phyloP scores from a whole-genome alignment of 2,113 vertebrate genomes.

The rat (Rattus norvegicus) region DNA sequence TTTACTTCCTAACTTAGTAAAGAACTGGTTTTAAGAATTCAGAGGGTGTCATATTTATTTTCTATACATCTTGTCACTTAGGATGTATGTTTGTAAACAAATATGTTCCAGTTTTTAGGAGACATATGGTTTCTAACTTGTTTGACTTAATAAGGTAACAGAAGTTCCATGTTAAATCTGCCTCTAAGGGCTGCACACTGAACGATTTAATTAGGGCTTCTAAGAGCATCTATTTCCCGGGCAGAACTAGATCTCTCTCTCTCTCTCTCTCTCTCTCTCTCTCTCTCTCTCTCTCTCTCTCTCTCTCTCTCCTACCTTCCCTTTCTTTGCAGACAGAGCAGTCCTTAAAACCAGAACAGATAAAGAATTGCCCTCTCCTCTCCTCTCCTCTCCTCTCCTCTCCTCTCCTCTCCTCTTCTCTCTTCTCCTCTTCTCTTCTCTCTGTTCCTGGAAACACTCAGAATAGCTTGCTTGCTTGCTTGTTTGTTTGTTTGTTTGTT shows the following conservation, averaged over 20 bases:
- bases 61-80: slow-evolving; percentile 75
- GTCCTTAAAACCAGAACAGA: background rate
- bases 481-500: no score
- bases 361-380: background rate
- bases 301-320: background rate
- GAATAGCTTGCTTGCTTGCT: background rate
- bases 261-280: no score
- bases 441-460: background rate
- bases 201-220: slow-evolving; percentile 57
- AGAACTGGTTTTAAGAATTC: slow-evolving; percentile 69
- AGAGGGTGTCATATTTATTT: slow-evolving; percentile 78
- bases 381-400: background rate
- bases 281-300: no score
- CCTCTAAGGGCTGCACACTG: slow-evolving; percentile 49
- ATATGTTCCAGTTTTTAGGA: slow-evolving; percentile 76
- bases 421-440: background rate
- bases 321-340: background rate
- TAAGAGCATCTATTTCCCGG: background rate
- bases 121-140: slow-evolving; percentile 79
- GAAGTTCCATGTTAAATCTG: slow-evolving; percentile 65
- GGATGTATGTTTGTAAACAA: slow-evolving; percentile 83
- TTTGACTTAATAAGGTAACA: slow-evolving; percentile 78
- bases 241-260: background rate
- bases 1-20: slow-evolving; percentile 57
- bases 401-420: background rate